Base-by-base conservation (phyloP, 2,113 vertebrate species). In the Crotalus horridus region DNA sequence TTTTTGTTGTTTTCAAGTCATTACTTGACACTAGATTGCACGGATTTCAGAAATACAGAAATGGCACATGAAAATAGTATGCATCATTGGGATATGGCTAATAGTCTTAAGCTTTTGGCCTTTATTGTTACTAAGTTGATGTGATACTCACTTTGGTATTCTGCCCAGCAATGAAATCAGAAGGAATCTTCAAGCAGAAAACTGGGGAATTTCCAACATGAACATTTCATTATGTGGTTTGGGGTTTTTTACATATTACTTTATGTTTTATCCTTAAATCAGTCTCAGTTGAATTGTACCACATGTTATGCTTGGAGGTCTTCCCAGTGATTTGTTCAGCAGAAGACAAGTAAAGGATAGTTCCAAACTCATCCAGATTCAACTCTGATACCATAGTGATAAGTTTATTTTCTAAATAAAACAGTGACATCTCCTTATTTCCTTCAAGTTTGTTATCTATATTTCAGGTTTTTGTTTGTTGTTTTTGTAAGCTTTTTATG, bases 301-400 rank as follows among this genome's bases (percentile, higher is more conserved):
- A 91, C 59, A 94, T 95, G 89, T 95, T 95, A 91, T 94, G 46
- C 92, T 96, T 97, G 96, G 95, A 96, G 55, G 69, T 29, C 9
- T 93, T 94, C 94, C 94, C 90, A 39, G 69, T 69, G 55, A 64
- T 92, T 94, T 96, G 91, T 91, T 95, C 92, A 95, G 93, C 93
- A 88, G 94, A 89, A 95, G 43, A 87, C 93, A 96, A 95, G 91
- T 51, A 90, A 54, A 43, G 85, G 92, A 88, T 91, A 51, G 81
- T 81, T 95, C 90, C 95, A 97, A 95, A 20, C 94, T 96, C 69
- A 86, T n/a, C 94, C 93, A 94, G 85, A 94, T 96, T 54, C 55
- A 94, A 87, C 91, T 92, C 81, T 33, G 85, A 94, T 95, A 92
- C 56, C 89, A 95, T 17, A 39, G 61, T 3, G 21, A 90, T 64